These are phyloP conservation scores for Drosophila eugracilis DNA, from an alignment of 1,140 invertebrate species.

Conservation along the genomic window DNA sequence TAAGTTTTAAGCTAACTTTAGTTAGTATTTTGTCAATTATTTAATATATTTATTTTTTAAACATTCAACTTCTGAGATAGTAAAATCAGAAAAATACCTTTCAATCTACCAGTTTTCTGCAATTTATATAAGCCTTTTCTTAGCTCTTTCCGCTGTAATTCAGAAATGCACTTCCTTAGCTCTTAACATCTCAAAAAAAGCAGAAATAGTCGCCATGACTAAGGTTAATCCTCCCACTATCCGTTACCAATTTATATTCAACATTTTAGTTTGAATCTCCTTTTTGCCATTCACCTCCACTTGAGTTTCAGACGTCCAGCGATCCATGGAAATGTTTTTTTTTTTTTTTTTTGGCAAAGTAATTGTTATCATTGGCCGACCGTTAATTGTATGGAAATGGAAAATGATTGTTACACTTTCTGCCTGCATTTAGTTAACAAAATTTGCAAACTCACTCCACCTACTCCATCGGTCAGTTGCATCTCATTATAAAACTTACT, in stretches of 20 bases:
- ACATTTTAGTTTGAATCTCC: not conserved
- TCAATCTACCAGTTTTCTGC: too few relatives aligned
- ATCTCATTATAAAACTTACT: slow-evolving; percentile 65
- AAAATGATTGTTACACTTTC: slow-evolving; percentile 70
- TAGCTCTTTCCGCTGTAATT: too few relatives aligned
- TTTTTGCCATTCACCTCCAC: not conserved
- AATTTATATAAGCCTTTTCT: too few relatives aligned
- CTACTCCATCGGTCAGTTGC: slow-evolving; percentile 46
- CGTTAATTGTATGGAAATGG: slow-evolving; percentile 73
- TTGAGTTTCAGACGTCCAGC: slow-evolving; percentile 22
- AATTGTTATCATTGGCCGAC: slow-evolving; percentile 33
- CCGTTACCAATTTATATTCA: not conserved
- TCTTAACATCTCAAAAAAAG: not conserved
- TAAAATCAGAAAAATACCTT: too few relatives aligned
- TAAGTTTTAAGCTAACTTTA: too few relatives aligned
- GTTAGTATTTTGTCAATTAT: too few relatives aligned
- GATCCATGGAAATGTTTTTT: slow-evolving; percentile 45
- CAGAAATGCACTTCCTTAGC: too few relatives aligned
- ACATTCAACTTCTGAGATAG: too few relatives aligned
- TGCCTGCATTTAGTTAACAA: slow-evolving; percentile 45
- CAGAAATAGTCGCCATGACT: not conserved
- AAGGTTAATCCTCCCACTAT: not conserved
- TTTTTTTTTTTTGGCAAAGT: too few relatives aligned
- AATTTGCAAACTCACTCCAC: slow-evolving; percentile 51
- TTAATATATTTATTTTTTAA: too few relatives aligned